phyloP scores from a whole-genome alignment of 2,113 vertebrate genomes.

The Phalacrocorax carbo region DNA sequence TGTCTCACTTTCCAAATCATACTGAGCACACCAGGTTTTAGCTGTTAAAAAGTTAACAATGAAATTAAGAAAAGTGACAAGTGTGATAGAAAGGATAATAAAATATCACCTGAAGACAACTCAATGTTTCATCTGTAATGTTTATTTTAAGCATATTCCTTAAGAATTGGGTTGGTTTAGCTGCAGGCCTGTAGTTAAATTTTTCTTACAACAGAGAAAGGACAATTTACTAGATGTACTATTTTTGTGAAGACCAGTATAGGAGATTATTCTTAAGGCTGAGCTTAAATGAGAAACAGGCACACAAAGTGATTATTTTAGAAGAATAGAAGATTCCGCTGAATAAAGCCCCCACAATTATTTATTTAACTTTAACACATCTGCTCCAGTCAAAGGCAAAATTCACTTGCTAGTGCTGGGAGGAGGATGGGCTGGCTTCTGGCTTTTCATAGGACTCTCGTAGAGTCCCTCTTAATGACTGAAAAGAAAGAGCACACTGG shows the following conservation, averaged over 20 bases:
- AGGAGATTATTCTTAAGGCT: neutral
- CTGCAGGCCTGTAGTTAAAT: neutral
- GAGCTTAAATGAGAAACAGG: neutral
- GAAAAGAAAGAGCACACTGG: neutral
- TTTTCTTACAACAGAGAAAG: neutral
- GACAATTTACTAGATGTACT: neutral
- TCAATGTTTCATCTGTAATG: neutral
- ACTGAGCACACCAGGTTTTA: neutral
- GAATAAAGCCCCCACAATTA: neutral
- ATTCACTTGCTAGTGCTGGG: neutral
- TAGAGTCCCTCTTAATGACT: neutral
- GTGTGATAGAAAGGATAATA: conserved; percentile 19
- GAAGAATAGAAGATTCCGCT: neutral
- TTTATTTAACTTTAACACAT: neutral
- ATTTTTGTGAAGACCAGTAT: neutral
- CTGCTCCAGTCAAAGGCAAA: neutral
- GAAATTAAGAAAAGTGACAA: conserved; percentile 13
- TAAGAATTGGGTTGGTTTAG: neutral
- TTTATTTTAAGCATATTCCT: conserved; percentile 12
- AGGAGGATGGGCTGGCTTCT: neutral
- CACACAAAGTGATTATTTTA: neutral
- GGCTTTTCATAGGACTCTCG: neutral
- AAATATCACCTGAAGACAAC: conserved; percentile 51
- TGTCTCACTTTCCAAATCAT: conserved; percentile 29
- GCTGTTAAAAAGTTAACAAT: conserved; percentile 20